Conservation (phyloP, 1,140 invertebrate species). For the Drosophila kepulauana region DNA sequence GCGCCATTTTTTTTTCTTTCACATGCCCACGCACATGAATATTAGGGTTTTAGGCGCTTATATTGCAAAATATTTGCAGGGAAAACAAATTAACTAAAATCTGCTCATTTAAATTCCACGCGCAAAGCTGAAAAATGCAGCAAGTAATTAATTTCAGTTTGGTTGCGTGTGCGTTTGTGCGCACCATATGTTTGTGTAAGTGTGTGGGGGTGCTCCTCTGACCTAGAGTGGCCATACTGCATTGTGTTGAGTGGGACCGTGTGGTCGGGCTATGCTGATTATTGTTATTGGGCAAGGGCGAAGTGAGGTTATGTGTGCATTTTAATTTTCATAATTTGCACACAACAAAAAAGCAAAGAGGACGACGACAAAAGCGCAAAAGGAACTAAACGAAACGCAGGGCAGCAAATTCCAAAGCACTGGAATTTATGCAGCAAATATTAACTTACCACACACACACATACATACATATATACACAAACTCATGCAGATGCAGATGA, state of each 20-base stretch:
- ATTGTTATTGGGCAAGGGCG: conserved; percentile 2
- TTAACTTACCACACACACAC: conserved; percentile 75
- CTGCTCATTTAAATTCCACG: conserved; percentile 68
- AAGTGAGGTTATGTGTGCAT: conserved; percentile 10
- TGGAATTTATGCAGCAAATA: conserved; percentile 83
- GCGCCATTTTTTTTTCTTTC: conserved; percentile 6
- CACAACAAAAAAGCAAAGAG: conserved; percentile 63
- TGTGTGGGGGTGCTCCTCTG: conserved; percentile 26
- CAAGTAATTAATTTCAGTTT: conserved; percentile 74
- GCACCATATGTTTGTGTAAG: background rate
- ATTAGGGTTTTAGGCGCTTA: conserved; percentile 40
- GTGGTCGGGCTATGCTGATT: conserved; percentile 8
- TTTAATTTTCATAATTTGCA: conserved; percentile 77
- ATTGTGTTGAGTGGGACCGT: background rate
- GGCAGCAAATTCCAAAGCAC: conserved; percentile 73
- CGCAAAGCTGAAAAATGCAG: conserved; percentile 57
- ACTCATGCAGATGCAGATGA: conserved; percentile 43
- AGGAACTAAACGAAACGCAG: conserved; percentile 63
- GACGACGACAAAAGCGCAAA: conserved; percentile 49
- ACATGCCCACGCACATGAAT: background rate
- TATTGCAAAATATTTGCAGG: conserved; percentile 49
- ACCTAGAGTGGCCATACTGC: conserved; percentile 6
- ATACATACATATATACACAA: conserved; percentile 21
- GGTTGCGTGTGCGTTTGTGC: background rate
- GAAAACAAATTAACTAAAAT: conserved; percentile 72